Evolutionary conservation across 2,888 invertebrate species (phyloP), one percentile per base, ranked within the genome.

Genomic region (Apodemia hepburni): DNA sequence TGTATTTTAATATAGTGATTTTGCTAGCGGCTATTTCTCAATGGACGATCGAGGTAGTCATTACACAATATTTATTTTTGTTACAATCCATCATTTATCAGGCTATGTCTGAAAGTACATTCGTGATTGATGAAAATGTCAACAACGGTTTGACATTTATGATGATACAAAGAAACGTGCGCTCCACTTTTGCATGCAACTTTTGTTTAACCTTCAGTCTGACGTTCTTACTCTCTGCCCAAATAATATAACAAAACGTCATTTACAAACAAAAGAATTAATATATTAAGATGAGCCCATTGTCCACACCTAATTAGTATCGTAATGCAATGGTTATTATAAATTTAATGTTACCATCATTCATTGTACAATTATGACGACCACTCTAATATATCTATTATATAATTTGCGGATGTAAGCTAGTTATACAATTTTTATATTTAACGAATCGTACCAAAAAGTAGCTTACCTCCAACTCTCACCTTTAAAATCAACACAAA

Each of bases 81-180:
- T 27, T 27, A 54, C 54, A 54, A 54, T 54, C 27, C 54, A 54
- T 54, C 27, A 54, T 15, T 54, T 54, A 54, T 54, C 54, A 22
- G 27, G 2, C 42, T 42, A 38, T 38, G 54, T 54, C 27, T 54
- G 54, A 27, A 54, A 15, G 54, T 27, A 22, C 54, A 15, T 22
- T 22, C 67, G 45, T 64, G 58, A 62, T 62, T 29, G 61, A 62
- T 62, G 61, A 47, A 47, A 62, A 62, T 54, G 58, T 45, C 35
- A 45, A 33, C 61, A 33, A 58, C 27, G 45, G 45, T 57, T 58
- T 45, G 57, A 45, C 61, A 29, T 58, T 58, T 58, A 61, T 61
- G 45, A 42, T 51, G 60, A 47, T 60, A 49, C 61, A 42, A 58
- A 51, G 51, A 51, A 18, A 51, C 51, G 18, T 18, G 51, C 51